Percentiles rank a stretch among this genome's conserved stretches.
Evolutionary conservation across 2,888 invertebrate genomes (phyloP).

Genomic region (Saturnia pavonia): DNA sequence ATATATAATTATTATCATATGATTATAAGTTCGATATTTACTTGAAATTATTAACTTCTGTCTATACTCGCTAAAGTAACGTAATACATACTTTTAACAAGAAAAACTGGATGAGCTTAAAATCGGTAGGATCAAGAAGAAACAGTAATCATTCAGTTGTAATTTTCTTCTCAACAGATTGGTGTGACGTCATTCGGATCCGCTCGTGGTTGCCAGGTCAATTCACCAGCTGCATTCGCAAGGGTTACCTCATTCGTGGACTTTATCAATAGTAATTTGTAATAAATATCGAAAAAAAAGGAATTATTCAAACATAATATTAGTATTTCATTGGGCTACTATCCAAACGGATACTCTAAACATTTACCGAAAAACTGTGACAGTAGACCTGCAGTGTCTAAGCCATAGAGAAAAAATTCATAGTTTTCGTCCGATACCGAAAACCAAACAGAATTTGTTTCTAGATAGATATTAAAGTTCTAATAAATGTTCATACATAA

Average conservation of each 20-base stretch:
- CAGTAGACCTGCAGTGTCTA: no score
- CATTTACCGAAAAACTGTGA: no score
- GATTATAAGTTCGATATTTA: not conserved
- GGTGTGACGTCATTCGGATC: slow-evolving; percentile 19
- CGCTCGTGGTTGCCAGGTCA: slow-evolving; percentile 41
- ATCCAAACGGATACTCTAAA: no score
- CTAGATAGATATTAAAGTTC: no score
- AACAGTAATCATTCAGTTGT: not conserved
- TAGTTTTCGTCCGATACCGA: no score
- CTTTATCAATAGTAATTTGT: slow-evolving; percentile 41
- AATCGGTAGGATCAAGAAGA: not conserved
- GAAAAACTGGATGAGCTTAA: not conserved
- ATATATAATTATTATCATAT: not conserved
- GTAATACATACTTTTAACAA: not conserved
- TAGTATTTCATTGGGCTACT: not conserved
- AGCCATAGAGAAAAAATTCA: no score
- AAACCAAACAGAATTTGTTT: no score
- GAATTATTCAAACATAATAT: not conserved
- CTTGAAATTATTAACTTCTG: not conserved
- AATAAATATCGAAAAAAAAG: slow-evolving; percentile 20
- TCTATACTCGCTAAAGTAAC: not conserved
- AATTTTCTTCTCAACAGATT: slow-evolving; percentile 10
- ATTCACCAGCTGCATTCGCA: slow-evolving; percentile 48
- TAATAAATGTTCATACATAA: no score
- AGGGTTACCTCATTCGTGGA: slow-evolving; percentile 46